phyloP scores from a whole-genome alignment of 2,888 invertebrate genomes.

The Periphyllus acericola region DNA sequence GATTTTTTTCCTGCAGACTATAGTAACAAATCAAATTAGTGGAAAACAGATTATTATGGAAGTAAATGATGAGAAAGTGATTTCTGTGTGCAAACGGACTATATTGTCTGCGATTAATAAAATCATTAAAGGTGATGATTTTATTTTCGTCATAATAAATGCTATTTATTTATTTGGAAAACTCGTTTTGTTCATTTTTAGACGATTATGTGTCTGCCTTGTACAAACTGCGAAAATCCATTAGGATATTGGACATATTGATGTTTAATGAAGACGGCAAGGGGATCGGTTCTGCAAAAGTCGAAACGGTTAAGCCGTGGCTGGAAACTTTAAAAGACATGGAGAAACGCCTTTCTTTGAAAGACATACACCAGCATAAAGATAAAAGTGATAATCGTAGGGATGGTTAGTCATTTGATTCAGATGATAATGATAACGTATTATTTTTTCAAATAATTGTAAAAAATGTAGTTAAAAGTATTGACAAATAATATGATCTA shows the following conservation, averaged over 20 bases:
- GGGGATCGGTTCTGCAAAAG: background rate
- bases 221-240: conserved; percentile 4
- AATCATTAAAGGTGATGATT: conserved; percentile 1
- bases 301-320: conserved; percentile 14
- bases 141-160: background rate
- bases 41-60: background rate
- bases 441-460: background rate
- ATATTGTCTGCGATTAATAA: conserved; percentile 8
- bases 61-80: conserved; percentile 5
- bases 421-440: background rate
- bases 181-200: background rate
- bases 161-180: background rate
- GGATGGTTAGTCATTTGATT: background rate
- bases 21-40: background rate
- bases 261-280: background rate
- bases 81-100: conserved; percentile 17
- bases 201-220: conserved; percentile 25
- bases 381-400: background rate
- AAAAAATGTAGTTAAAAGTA: background rate
- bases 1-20: background rate
- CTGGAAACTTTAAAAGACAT: conserved; percentile 30
- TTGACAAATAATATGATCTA: no score
- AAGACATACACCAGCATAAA: background rate
- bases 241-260: conserved; percentile 21
- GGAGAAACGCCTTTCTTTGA: background rate